phyloP scores from a whole-genome alignment of 2,113 vertebrate species.

The Solenodon paradoxus region DNA sequence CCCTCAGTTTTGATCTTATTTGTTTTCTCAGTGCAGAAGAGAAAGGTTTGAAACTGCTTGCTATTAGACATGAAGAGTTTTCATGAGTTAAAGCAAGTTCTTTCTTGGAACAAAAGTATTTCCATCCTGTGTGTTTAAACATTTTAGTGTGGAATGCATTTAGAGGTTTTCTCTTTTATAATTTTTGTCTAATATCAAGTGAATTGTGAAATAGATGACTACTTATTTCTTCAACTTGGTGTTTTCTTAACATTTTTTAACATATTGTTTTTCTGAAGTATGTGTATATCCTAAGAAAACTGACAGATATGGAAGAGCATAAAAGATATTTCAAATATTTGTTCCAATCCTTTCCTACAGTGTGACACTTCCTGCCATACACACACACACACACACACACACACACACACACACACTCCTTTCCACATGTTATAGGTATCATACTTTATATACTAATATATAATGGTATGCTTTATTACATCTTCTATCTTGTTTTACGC shows the following conservation, averaged over 20 bases:
- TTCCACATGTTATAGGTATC: background rate
- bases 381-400: background rate
- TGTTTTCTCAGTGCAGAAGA: constrained; percentile 38
- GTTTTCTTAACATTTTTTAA: constrained; percentile 10
- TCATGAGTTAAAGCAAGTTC: constrained; percentile 20
- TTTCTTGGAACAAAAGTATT: background rate
- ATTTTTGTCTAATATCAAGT: background rate
- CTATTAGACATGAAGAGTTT: background rate
- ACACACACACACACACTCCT: background rate
- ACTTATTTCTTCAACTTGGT: background rate
- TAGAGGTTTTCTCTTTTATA: background rate
- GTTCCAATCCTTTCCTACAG: background rate
- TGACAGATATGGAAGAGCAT: background rate
- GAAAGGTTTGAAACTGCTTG: constrained; percentile 35
- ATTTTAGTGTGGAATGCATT: background rate
- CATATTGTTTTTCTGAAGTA: constrained; percentile 21
- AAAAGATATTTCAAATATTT: background rate
- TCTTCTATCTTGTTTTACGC: background rate
- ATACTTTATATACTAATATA: background rate
- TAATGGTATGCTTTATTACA: background rate
- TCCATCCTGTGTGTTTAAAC: background rate
- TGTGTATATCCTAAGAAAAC: background rate
- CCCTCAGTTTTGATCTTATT: background rate
- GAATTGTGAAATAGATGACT: background rate
- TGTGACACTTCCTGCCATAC: background rate